Base-by-base conservation (phyloP, 2,113 vertebrate species). In the Platycercus adscitus region DNA sequence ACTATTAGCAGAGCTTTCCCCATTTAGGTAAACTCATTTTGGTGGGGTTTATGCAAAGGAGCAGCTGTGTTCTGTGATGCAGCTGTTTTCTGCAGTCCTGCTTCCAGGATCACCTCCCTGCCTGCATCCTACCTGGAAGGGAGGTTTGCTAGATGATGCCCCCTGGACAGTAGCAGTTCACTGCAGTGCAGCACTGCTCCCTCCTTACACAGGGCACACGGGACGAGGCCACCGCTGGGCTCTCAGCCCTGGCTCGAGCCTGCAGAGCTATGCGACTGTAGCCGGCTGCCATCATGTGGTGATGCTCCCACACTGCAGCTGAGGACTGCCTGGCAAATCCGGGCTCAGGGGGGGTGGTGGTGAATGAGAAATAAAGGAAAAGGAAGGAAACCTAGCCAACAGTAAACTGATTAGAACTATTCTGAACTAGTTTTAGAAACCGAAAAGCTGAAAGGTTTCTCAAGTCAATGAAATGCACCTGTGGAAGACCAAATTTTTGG, bases 211-310 rank as follows among this genome's bases (percentile, higher is more conserved):
- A 26, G 50, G 24, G 16, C 50, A 60, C 14, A 16, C 28, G 3
- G 29, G 37, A 60, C 47, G 52, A 20, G 39, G 47, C 17, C 52
- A 21, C 28, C 3, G 43, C 52, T 3, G 14, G 28, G 46, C 44
- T 13, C 69, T 2, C 11, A 3, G 21, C 28, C 13, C 14, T 1
- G 47, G 28, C 65, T 78, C 55, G 10, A 39, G 35, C 46, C n/a
- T 2, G 39, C 58, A 12, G 44, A 49, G 70, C 60, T 9, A 17
- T 18, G 52, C 1, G 5, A 1, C 72, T 84, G 83, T n/a, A 6
- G 41, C 56, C 56, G 96, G 90, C 97, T 98, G 98, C 98, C 98
- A 97, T 92, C 98, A 13, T 88, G 96, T 97, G 98, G 97, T 46
- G 52, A 58, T 11, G n/a, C 14, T 61, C 16, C 56, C 79, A 37